Base-by-base conservation (phyloP, 2,888 invertebrate species). In the Luffia ferchaultella region DNA sequence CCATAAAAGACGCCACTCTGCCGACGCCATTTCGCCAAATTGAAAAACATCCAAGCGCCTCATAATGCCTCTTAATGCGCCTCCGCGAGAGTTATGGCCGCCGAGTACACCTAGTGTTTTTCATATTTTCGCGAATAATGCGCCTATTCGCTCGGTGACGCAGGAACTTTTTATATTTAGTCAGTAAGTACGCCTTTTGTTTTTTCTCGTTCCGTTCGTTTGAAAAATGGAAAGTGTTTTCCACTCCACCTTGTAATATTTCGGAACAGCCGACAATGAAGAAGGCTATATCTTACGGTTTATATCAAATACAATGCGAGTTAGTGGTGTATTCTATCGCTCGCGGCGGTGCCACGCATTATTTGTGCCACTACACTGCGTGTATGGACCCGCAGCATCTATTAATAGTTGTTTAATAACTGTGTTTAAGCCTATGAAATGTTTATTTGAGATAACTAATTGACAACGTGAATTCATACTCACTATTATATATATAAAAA, bases 11-110 rank as follows among this genome's bases (percentile, higher is more conserved):
- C 46, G 45, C 41, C 42, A 19, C 44, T 20, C 18, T 42, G 40
- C 46, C 54, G 53, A 52, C 68, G 67, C 72, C 72, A 73, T 83
- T 77, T 60, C 56, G 59, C 61, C 66, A 82, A 82, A 83, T 82
- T 82, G 80, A 80, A 82, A 83, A 79, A 77, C 75, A 73, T 70
- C 72, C 55, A 71, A 75, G 70, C 71, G 69, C 60, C 67, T 72
- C 74, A 73, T 76, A 77, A 78, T 75, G 66, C 68, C 65, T 73
- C 71, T 75, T 77, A 78, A 79, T 78, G 73, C 70, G 62, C 70
- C 66, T 63, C 70, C 60, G 57, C 55, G 65, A 70, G 73, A 77
- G 75, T 75, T 73, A 76, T 72, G 57, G 70, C 68, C 62, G 63
- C 68, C 66, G 67, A 73, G 72, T n/a, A 68, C 68, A 65, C 65